Conservation (phyloP, 2,888 invertebrate species). For the Dendrolimus pini region DNA sequence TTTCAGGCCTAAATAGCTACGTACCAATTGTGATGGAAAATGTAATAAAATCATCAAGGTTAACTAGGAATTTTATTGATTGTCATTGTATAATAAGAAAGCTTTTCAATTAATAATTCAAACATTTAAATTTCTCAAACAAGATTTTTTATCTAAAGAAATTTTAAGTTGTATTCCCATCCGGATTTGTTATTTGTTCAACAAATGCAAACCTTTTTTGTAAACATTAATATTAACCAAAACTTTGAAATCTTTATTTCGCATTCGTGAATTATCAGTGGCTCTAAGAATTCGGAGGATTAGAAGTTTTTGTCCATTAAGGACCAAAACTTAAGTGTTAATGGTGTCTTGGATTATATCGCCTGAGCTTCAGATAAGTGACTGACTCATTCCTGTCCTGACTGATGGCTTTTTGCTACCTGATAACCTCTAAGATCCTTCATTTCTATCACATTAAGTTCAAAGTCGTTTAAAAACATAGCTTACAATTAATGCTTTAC, state of each 20-base stretch:
- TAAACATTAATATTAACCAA: constrained; percentile 16
- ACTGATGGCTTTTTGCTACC: constrained; percentile 57
- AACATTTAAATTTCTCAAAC: too few species aligned
- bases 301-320: constrained; percentile 73
- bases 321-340: constrained; percentile 58
- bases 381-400: constrained; percentile 51
- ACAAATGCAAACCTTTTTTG: not conserved
- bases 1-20: too few species aligned
- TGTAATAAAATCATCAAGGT: too few species aligned
- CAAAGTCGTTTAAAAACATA: constrained; percentile 11
- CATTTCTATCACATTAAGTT: constrained; percentile 27
- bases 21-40: too few species aligned
- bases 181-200: not conserved
- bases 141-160: too few species aligned
- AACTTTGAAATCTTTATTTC: constrained; percentile 32
- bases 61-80: too few species aligned
- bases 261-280: constrained; percentile 38
- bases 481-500: constrained; percentile 3
- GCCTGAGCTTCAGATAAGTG: constrained; percentile 43
- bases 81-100: too few species aligned
- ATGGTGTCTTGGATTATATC: constrained; percentile 65
- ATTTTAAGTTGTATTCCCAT: not conserved
- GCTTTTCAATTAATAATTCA: too few species aligned
- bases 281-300: constrained; percentile 53
- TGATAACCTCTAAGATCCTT: constrained; percentile 38